A percentile compares a stretch with the other conserved stretches of the same genome.
These are phyloP conservation scores for Emys orbicularis DNA, from an alignment of 2,797 vertebrate species.

Conservation along the genomic window DNA sequence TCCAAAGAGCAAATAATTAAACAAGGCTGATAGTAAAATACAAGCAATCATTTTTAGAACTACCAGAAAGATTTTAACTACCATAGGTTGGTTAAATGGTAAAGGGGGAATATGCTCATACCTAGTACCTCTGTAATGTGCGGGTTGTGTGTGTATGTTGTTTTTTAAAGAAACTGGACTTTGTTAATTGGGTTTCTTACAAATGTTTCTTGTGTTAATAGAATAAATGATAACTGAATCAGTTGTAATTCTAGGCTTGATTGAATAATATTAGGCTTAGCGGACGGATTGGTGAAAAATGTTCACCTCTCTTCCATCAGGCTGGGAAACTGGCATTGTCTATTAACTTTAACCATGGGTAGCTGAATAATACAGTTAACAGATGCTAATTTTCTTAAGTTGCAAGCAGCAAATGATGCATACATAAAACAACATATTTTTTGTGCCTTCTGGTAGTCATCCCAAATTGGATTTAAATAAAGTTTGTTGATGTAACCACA, in stretches of 20 bases:
- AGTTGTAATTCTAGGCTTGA: constrained; percentile 22
- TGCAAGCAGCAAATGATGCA: constrained; percentile 70
- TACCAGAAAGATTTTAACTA: neutral
- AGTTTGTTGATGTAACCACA: constrained; percentile 56
- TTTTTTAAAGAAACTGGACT: neutral
- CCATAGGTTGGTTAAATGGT: neutral
- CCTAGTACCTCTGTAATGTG: neutral
- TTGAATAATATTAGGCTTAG: constrained; percentile 30
- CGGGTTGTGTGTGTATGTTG: neutral
- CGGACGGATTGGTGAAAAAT: constrained; percentile 43
- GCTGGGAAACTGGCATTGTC: constrained; percentile 50
- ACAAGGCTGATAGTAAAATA: constrained; percentile 19
- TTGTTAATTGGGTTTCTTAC: neutral
- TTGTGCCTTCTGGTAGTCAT: constrained; percentile 57
- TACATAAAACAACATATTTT: constrained; percentile 67
- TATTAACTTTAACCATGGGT: constrained; percentile 63
- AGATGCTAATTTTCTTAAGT: constrained; percentile 76
- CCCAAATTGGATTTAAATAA: constrained; percentile 68
- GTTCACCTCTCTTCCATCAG: constrained; percentile 47
- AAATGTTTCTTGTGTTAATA: neutral
- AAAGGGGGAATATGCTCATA: neutral
- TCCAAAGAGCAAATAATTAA: constrained; percentile 8
- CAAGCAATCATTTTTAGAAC: neutral
- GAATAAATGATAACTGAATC: constrained; percentile 14
- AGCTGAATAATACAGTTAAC: constrained; percentile 65